Base-by-base conservation (phyloP, 2,888 invertebrate species). In the Nomada flava region DNA sequence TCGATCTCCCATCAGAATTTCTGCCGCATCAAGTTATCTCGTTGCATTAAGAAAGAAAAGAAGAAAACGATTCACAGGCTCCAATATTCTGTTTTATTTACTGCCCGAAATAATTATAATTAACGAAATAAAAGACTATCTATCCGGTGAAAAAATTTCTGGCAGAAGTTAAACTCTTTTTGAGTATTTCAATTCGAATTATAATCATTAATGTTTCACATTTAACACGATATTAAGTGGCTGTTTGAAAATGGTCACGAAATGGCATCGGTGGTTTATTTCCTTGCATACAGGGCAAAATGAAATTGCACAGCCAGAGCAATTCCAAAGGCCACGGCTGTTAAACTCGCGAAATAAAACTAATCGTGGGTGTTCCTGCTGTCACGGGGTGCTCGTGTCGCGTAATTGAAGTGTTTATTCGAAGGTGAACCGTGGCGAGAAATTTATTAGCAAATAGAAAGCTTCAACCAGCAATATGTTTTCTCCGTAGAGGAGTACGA, bases 241-340 rank as follows among this genome's bases (percentile, higher is more conserved):
- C 36, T 36, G 36, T 36, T 36, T 36, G 36, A 7, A 36, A 36
- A 36, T 36, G 36, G 7, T 36, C 36, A 7, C 36, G 36, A 36
- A 36, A 7, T 7, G 36, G 36, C 36, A 7, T 36, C 36, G 36
- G 36, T 36, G 36, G 77, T 72, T 57, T 68, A 64, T 65, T 44
- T 44, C 52, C 23, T 44, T 53, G 15, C 47, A 13, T 15, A 2
- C 26, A 15, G 47, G 42, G 0, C 0, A 29, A 47, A 69, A 76
- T 76, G 76, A 64, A 78, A 74, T 74, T 55, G 67, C 23, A n/a
- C 20, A 23, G 62, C 20, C 23, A 29, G 47, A 15, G 67, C 50
- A 74, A 78, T 78, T 75, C 20, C 47, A 50, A 72, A 64, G 36
- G 36, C 50, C 59, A 15, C 26, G 18, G n/a, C 3, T 10, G 72